Base-by-base conservation (phyloP, 1,140 invertebrate species). In the Aphelinus certus region DNA sequence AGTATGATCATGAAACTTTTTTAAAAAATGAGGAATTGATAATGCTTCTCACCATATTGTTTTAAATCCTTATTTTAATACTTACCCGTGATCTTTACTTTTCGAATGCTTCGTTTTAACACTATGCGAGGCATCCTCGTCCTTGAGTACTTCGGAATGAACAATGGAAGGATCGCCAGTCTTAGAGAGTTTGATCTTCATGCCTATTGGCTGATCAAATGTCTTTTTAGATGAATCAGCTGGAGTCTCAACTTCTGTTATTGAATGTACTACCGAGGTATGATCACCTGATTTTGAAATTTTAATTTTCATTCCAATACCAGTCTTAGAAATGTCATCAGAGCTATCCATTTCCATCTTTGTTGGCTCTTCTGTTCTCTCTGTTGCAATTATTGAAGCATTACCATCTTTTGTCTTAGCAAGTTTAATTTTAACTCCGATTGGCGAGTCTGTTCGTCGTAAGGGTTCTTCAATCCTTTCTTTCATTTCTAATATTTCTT, bases 341-440 rank as follows among this genome's bases (percentile, higher is more conserved):
- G 48, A 1, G 42, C 2, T 0, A 57, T 72, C 62, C 4, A 43
- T 7, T 3, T 1, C 2, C 2, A 9, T 58, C 1, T 2, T 3
- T 53, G 43, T 9, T 4, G n/a, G n/a, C 9, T 84, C 83, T 42
- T 84, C 83, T 6, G 56, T 4, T 7, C 53, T 75, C 10, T 84
- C 81, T n/a, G 71, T 56, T 4, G 77, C 53, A 64, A 84, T 80
- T n/a, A 85, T 84, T 9, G 84, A 84, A 9, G 83, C 79, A 71
- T 77, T 82, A 0, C 85, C 80, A 46, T 75, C 71, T 62, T 81
- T 83, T 3, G 75, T 80, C 72, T 85, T 88, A 1, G 78, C 81
- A 3, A 86, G 60, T 56, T 88, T 88, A 1, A 86, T 85, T 70
- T 86, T 88, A 71, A 86, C 82, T 49, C 84, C 85, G 9, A 87